These are phyloP conservation scores for Drosophila borborema DNA, from an alignment of 2,888 invertebrate genomes.

Conservation along the genomic window DNA sequence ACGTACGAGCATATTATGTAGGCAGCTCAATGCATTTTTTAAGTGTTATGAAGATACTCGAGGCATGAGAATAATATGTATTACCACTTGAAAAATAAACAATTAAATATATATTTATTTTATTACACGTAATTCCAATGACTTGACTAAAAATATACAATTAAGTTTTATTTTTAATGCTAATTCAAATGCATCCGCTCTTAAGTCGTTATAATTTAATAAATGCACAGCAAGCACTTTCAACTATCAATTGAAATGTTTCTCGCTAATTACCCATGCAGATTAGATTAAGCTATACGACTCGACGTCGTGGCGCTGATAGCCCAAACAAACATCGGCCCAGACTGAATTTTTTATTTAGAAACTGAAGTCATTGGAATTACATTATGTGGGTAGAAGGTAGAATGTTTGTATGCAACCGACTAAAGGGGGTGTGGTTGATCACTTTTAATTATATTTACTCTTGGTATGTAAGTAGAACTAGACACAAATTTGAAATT, in stretches of 20 bases:
- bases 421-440: not conserved
- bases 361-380: not conserved
- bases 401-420: not conserved
- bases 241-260: constrained; percentile 29
- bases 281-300: constrained; percentile 25
- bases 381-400: no score
- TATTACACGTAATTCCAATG: constrained; percentile 34
- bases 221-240: constrained; percentile 16
- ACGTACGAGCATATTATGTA: not conserved
- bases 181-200: not conserved
- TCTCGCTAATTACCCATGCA: constrained; percentile 3
- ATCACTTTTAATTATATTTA: not conserved
- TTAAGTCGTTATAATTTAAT: constrained; percentile 25
- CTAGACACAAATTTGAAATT: not conserved
- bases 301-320: constrained; percentile 20
- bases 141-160: constrained; percentile 31
- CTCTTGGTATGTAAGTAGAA: not conserved
- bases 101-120: constrained; percentile 21
- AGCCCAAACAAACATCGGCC: no score
- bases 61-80: not conserved
- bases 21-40: not conserved
- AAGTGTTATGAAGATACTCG: not conserved
- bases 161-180: constrained; percentile 14
- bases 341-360: constrained; percentile 18
- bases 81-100: constrained; percentile 16